A percentile compares a stretch with the other conserved stretches of the same genome.
These are phyloP conservation scores for Pristionchus mayeri DNA, from an alignment of 2,888 invertebrate species.

Conservation along the genomic window DNA sequence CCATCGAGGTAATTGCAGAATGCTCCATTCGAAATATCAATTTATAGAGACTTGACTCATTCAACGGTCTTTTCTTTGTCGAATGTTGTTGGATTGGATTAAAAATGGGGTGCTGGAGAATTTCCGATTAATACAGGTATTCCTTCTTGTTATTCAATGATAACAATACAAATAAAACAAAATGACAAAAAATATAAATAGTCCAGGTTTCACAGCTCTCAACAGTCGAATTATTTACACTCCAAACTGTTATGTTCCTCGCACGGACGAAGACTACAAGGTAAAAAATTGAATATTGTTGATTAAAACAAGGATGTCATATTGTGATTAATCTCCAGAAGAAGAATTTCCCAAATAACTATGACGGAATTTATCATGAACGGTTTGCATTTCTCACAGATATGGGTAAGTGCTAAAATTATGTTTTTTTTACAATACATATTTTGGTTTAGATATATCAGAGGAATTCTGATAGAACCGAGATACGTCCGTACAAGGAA, in stretches of 20 bases:
- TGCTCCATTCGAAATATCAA: too few relatives aligned
- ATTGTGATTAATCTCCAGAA: not conserved
- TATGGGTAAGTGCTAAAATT: too few relatives aligned
- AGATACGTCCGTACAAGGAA: too few relatives aligned
- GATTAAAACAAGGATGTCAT: not conserved
- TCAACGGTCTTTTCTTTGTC: constrained; percentile 48
- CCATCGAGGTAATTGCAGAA: too few relatives aligned
- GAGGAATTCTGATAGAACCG: too few relatives aligned
- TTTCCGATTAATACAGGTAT: not conserved
- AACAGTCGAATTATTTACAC: constrained; percentile 42
- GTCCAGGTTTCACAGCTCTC: too few relatives aligned
- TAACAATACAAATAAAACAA: too few relatives aligned
- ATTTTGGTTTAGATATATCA: too few relatives aligned
- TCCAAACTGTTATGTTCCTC: constrained; percentile 44
- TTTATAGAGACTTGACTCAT: not conserved
- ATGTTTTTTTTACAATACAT: too few relatives aligned
- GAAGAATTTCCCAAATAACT: not conserved
- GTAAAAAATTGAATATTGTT: too few relatives aligned
- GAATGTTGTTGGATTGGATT: constrained; percentile 31
- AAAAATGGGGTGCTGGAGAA: not conserved
- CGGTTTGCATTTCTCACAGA: constrained; percentile 39
- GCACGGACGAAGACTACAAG: not conserved
- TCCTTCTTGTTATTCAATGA: too few relatives aligned
- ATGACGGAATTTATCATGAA: not conserved
- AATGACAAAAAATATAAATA: too few relatives aligned